Percentiles rank a stretch among this genome's conserved stretches.
These are phyloP conservation scores for Microcebus griseorufus DNA, from an alignment of 2,113 vertebrate species.

Conservation along the genomic window DNA sequence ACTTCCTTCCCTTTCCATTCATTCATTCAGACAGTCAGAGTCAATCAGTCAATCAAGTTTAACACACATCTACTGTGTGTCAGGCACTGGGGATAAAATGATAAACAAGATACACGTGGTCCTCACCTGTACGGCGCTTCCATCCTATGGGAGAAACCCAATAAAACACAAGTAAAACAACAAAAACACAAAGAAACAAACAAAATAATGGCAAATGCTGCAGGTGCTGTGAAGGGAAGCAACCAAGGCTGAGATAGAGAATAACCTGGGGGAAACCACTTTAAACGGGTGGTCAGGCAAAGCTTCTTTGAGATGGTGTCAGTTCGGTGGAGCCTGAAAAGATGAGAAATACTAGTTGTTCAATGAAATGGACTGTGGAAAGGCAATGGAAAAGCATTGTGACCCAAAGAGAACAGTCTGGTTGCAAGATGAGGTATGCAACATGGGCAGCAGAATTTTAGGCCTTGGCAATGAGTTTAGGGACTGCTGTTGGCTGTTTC, in stretches of 20 bases:
- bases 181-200: neutral
- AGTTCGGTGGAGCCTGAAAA: neutral
- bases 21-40: neutral
- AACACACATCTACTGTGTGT: neutral
- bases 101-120: neutral
- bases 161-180: neutral
- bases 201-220: neutral
- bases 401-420: neutral
- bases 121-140: neutral
- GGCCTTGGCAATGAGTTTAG: neutral
- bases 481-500: neutral
- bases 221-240: neutral
- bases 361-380: neutral
- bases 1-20: neutral
- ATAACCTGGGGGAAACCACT: no score
- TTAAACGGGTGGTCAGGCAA: neutral
- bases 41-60: neutral
- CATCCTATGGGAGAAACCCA: neutral
- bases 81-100: neutral
- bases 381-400: neutral
- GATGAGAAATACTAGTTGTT: neutral
- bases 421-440: neutral
- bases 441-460: neutral
- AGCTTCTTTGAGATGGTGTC: neutral
- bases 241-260: neutral